Conservation (phyloP, 2,797 vertebrate species). For the Oreochromis grahami region DNA sequence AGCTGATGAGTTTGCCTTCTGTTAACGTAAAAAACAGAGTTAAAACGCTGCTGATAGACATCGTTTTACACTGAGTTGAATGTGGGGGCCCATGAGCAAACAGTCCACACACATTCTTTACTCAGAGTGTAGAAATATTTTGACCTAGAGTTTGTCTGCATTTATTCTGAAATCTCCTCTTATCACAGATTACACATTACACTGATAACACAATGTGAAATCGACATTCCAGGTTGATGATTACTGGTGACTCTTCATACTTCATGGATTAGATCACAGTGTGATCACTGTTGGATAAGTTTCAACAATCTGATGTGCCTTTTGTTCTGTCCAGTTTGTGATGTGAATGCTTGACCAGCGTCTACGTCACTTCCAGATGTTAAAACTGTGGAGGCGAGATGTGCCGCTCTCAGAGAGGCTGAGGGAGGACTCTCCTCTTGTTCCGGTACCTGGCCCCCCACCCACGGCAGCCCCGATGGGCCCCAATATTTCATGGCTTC, state of each 20-base stretch:
- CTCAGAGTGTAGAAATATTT: not conserved
- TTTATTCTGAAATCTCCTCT: not conserved
- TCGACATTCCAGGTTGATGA: conserved; percentile 35
- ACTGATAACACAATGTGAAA: not conserved
- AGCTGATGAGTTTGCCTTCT: rapidly evolving
- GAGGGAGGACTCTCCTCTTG: conserved; percentile 62
- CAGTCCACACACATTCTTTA: not conserved
- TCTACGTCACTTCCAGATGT: conserved; percentile 54
- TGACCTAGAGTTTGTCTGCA: not conserved
- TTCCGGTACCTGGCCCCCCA: conserved; percentile 67
- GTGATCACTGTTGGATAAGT: not conserved
- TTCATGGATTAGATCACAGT: not conserved
- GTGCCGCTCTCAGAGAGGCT: conserved; percentile 72
- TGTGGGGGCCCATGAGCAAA: not conserved
- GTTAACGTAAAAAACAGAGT: not conserved
- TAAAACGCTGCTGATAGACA: not conserved
- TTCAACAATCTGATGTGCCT: rapidly evolving
- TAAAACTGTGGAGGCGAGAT: conserved; percentile 53
- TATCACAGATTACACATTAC: not conserved
- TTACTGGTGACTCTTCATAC: not conserved
- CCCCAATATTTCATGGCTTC: conserved; percentile 85
- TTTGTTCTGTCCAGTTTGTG: not conserved
- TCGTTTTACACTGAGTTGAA: not conserved
- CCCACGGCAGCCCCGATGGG: conserved; percentile 67
- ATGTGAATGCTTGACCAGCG: not conserved